Base-by-base conservation (phyloP, 2,113 vertebrate genomes). In the Collichthys lucidus region DNA sequence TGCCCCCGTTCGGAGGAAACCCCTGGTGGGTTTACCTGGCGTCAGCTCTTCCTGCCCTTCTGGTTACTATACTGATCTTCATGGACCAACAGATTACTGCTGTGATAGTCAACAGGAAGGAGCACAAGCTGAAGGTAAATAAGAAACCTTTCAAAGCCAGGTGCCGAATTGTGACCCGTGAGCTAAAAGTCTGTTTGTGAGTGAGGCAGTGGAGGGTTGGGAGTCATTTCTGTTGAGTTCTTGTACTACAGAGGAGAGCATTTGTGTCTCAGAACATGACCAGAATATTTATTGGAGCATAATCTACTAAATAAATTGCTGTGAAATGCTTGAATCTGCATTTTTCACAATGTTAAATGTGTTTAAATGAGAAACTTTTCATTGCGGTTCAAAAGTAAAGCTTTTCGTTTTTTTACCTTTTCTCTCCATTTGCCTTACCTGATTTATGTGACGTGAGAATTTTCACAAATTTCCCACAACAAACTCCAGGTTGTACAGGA, bases 71-170 rank as follows among this genome's bases (percentile, higher is more conserved):
- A 68, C 95, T 99, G 90, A 94, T 99, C 86, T 99, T 99, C 88
- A 99, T 99, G 98, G 98, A 99, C 94, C 98, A 99, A 86, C 98
- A 99, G 89, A 99, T 99, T 86, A 99, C 98, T 0, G 98, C 97
- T 0, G 98, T 99, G 78, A 99, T 99, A 1, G 96, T 99, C 91
- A 99, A 99, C 94, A 96, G 98, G 92, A 99, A 99, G 89, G 98
- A 99, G 84, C 96, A 99, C 92, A 99, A 97, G 82, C 96, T 99
- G 24, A 99, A 98, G 96, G 98, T 98, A 83, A 81, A 24, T 4
- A 11, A 6, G 3, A 64, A 60, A 59, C 24, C 8, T 50, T 57
- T 56, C n/a, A 3, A 59, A 29, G 40, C 53, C 22, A 71, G n/a
- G 35, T 69, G 26, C 26, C 6, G 1, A 57, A 19, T 19, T 72